Conservation (phyloP, 2,888 invertebrate genomes). For the Metalampra italica region DNA sequence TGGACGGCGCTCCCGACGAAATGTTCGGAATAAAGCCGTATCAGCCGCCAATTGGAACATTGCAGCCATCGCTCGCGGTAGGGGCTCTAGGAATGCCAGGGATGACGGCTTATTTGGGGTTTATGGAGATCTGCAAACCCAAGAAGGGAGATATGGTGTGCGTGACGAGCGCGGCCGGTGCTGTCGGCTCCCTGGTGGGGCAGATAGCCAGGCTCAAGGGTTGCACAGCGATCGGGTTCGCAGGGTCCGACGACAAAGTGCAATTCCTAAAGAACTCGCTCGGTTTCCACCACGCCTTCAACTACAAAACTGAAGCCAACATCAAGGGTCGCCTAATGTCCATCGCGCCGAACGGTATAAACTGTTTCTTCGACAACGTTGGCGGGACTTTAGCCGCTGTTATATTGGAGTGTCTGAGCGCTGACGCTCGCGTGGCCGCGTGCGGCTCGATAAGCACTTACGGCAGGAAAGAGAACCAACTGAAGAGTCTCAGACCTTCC, state of each 20-base stretch:
- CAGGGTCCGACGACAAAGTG: constrained; percentile 82
- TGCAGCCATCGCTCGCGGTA: constrained; percentile 70
- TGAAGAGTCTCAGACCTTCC: not conserved
- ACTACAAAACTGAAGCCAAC: constrained; percentile 80
- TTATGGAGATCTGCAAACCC: constrained; percentile 80
- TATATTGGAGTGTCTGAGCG: constrained; percentile 78
- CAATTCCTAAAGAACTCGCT: constrained; percentile 78
- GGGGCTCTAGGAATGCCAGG: constrained; percentile 83
- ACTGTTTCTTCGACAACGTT: constrained; percentile 85
- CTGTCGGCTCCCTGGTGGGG: constrained; percentile 83
- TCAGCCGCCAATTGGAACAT: constrained; percentile 65
- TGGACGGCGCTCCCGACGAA: constrained; percentile 28
- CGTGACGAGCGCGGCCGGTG: constrained; percentile 83
- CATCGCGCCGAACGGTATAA: constrained; percentile 80
- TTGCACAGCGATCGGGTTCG: constrained; percentile 60
- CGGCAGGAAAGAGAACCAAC: constrained; percentile 13
- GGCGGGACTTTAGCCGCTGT: constrained; percentile 78
- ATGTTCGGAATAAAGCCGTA: constrained; percentile 36
- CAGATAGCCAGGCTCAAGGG: constrained; percentile 79
- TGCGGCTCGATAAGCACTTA: constrained; percentile 82
- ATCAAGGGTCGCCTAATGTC: constrained; percentile 63
- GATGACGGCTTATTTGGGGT: constrained; percentile 35
- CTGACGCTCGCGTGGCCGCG: constrained; percentile 75
- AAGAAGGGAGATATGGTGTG: constrained; percentile 81
- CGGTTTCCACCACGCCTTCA: constrained; percentile 81